Conservation (phyloP, 2,888 invertebrate genomes). For the Sesamia inferens region DNA sequence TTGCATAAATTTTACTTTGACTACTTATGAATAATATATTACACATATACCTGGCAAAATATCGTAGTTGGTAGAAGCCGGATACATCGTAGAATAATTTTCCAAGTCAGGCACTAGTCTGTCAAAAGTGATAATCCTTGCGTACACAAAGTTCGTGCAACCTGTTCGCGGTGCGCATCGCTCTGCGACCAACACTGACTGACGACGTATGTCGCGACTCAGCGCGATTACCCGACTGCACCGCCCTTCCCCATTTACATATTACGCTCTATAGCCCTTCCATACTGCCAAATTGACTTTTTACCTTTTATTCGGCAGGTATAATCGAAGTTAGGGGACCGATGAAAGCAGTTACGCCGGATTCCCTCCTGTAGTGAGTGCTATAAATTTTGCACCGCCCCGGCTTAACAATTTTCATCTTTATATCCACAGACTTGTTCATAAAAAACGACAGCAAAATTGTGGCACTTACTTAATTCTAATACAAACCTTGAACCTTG, state of each 20-base stretch:
- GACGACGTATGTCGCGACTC: slow-evolving; percentile 73
- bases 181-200: slow-evolving; percentile 63
- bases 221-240: slow-evolving; percentile 81
- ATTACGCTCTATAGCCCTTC: slow-evolving; percentile 87
- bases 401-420: slow-evolving; percentile 66
- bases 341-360: slow-evolving; percentile 80
- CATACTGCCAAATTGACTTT: slow-evolving; percentile 88
- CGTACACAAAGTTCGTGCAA: slow-evolving; percentile 68
- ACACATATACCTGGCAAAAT: slow-evolving; percentile 79
- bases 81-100: slow-evolving; percentile 80
- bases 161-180: slow-evolving; percentile 69
- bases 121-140: slow-evolving; percentile 67
- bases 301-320: slow-evolving; percentile 89
- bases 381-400: slow-evolving; percentile 68
- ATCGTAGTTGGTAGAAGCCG: slow-evolving; percentile 83
- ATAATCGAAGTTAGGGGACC: slow-evolving; percentile 86
- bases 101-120: slow-evolving; percentile 63
- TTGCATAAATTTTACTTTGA: slow-evolving; percentile 2
- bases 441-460: slow-evolving; percentile 46
- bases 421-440: slow-evolving; percentile 62
- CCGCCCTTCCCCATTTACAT: slow-evolving; percentile 89
- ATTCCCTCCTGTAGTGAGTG: slow-evolving; percentile 75
- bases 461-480: slow-evolving; percentile 47
- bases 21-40: slow-evolving; percentile 13
- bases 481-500: slow-evolving; percentile 48